Evolutionary conservation across 2,113 vertebrate genomes (phyloP).

Genomic region (Amphilophus citrinellus): DNA sequence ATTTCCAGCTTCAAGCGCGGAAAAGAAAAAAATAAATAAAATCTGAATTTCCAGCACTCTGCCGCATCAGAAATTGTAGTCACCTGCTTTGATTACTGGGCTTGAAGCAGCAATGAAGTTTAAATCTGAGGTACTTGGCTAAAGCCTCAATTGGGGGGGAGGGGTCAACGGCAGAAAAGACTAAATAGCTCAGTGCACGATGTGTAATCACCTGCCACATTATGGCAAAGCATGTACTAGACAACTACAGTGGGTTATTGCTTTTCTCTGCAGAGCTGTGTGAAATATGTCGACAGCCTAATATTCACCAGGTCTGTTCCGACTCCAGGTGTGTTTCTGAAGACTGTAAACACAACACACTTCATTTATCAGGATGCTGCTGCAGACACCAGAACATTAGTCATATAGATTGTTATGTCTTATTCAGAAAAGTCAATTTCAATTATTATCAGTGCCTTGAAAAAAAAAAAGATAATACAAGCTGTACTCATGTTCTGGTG

Average conservation of each 20-base stretch:
- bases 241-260: slow-evolving; percentile 8
- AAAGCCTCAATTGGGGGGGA: slow-evolving; percentile 1
- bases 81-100: slow-evolving; percentile 50
- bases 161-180: slow-evolving; percentile 24
- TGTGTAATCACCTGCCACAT: slow-evolving; percentile 27
- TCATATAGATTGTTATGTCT: background rate
- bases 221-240: background rate
- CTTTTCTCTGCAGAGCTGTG: slow-evolving; percentile 21
- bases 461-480: slow-evolving; percentile 21
- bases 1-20: slow-evolving; percentile 31
- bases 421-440: slow-evolving; percentile 22
- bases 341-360: slow-evolving; percentile 35
- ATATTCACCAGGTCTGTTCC: slow-evolving; percentile 14
- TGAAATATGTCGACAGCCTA: slow-evolving; percentile 23
- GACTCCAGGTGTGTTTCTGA: slow-evolving; percentile 30
- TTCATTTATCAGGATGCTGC: slow-evolving; percentile 22
- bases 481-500: slow-evolving; percentile 15
- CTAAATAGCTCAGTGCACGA: slow-evolving; percentile 27
- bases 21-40: slow-evolving; percentile 8
- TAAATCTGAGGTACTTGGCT: slow-evolving; percentile 24
- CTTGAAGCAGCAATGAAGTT: slow-evolving; percentile 47
- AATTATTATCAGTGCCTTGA: slow-evolving; percentile 17
- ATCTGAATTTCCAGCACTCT: slow-evolving; percentile 9
- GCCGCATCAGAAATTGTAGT: slow-evolving; percentile 27
- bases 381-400: slow-evolving; percentile 1